Evolutionary conservation across 2,797 vertebrate species (phyloP).

Genomic region (Lacerta agilis): DNA sequence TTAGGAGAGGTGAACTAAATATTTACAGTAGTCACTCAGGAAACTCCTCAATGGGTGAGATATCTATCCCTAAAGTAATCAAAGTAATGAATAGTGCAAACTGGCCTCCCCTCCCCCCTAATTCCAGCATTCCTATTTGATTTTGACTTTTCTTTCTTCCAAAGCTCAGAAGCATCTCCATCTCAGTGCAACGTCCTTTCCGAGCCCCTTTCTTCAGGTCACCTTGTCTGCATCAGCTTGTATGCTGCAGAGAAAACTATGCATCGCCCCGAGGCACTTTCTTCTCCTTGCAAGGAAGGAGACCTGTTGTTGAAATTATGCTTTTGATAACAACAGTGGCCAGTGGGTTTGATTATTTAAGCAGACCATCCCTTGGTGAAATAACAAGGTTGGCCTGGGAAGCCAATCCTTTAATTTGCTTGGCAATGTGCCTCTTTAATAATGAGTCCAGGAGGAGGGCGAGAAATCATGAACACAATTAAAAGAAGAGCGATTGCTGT

Average conservation of each 20-base stretch:
- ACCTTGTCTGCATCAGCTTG: constrained; percentile 13
- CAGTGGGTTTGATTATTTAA: constrained; percentile 52
- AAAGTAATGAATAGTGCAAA: background rate
- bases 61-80: background rate
- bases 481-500: background rate
- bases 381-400: constrained; percentile 27
- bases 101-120: background rate
- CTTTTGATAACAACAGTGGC: constrained; percentile 41
- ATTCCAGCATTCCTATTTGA: no score
- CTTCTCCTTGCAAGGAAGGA: constrained; percentile 53
- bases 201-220: constrained; percentile 44
- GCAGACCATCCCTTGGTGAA: constrained; percentile 37
- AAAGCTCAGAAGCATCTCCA: background rate
- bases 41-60: background rate
- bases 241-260: constrained; percentile 54
- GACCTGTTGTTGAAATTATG: constrained; percentile 60
- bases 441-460: constrained; percentile 27
- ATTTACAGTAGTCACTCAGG: background rate
- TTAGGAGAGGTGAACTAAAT: background rate
- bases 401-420: constrained; percentile 65
- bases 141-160: background rate
- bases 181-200: constrained; percentile 28
- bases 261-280: constrained; percentile 46
- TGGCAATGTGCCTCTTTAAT: constrained; percentile 56
- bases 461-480: constrained; percentile 14